Evolutionary conservation across 2,888 invertebrate species (phyloP), one percentile per base, ranked within the genome.

Genomic region (Luperina testacea): DNA sequence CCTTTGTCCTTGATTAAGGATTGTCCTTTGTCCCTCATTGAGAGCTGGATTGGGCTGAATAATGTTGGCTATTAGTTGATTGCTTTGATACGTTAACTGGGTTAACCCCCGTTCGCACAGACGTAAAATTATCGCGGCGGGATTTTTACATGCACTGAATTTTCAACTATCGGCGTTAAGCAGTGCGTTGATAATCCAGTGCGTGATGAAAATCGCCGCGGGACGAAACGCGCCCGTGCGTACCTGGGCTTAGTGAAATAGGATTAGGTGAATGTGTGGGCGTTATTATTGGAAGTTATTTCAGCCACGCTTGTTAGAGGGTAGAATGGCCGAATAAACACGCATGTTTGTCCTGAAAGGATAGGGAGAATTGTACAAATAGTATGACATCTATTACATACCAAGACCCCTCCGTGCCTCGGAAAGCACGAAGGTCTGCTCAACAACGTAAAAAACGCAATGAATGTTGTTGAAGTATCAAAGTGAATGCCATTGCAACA

Each of bases 1-100:
- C 82, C 76, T 81, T 78, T 87, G 84, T 84, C 45, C 61, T 77
- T 85, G 81, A 81, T 83, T 85, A 76, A 51, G 70, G 76, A 61
- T 57, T 69, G 65, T 70, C 75, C 77, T 77, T 83, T 77, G 84
- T 80, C 72, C 45, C 42, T 75, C 24, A 75, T 20, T 80, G 57
- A 64, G 42, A 61, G 20, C 72, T 68, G 68, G 59, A 69, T 59
- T 61, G 20, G 68, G 24, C 75, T 75, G 72, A 81, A 81, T 85
- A 83, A 85, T 73, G 59, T 45, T 38, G 0, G 67, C 76, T 61
- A 85, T 85, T 83, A 85, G 71, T 61, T 73, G 82, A 85, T 83
- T 83, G 72, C 76, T 83, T 83, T 85, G 81, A 51, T 42, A 68
- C 51, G 71, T 68, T 72, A 84, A 81, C 61, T 17, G 32, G 61